Evolutionary conservation across 2,797 vertebrate species (phyloP), one percentile per base, ranked within the genome.

Genomic region (Sebastolobus altivelis): DNA sequence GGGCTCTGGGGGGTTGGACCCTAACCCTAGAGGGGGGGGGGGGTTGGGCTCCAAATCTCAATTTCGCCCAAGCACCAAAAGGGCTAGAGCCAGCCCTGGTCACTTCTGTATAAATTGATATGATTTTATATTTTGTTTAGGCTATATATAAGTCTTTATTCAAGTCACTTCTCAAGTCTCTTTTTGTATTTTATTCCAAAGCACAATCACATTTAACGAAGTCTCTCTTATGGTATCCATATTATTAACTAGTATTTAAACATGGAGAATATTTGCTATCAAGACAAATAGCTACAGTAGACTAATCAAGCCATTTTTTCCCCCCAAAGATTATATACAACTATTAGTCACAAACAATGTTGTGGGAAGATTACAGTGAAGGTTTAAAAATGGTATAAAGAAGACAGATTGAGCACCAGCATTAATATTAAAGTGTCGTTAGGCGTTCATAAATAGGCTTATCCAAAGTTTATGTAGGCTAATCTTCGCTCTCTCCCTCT

Each of bases 401-500:
- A 60, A 85, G 79, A 68, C 77, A 81, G 77, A 88, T 82, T 82
- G 83, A 74, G 69, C 75, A 67, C 58, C 77, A 80, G 84, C 74
- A 67, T 89, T 79, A 82, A 89, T 82, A 77, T 88, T 79, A 85
- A 87, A 83, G 75, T 89, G 87, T 88, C 61, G 75, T 85, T 80
- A 83, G 89, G 88, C 86, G 89, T 90, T 89, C 43, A 85, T 81
- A 91, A 92, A 93, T 83, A 92, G 82, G 92, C 92, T 93, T 92
- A 92, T 92, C 84, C 78, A 87, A 92, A 94, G 87, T 94, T 92
- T 91, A 83, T 91, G 88, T 91, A 75, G 90, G 92, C 86, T 92
- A 90, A 93, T 94, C 89, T 92, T 83, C 83, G 73, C 87, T 82
- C 76, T 82, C 88, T 52, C 83, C 14, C 75, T 56, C 81, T 79